Base-by-base conservation (phyloP, 2,888 invertebrate species). In the Xestobium rufovillosum region DNA sequence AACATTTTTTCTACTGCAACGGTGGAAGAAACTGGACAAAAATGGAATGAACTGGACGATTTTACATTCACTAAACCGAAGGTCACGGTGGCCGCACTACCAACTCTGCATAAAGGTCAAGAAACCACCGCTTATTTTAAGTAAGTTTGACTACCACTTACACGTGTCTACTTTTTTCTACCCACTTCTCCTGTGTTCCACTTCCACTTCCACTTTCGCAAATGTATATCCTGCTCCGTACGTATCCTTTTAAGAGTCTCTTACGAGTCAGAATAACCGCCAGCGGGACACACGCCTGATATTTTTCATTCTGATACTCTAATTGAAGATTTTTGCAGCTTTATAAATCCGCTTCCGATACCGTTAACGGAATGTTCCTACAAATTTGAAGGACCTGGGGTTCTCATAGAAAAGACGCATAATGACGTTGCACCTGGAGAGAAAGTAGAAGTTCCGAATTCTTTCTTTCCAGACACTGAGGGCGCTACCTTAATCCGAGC, bases 41-140 rank as follows among this genome's bases (percentile, higher is more conserved):
- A 78, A 2, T 83, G 80, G 77, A 77, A 78, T 31, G 79, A 79
- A 49, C 80, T 82, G 54, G 82, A 82, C 47, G 81, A 83, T 54
- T 80, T 82, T 64, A 71, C 75, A 12, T 67, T 84, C 31, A 71
- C 73, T 34, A 80, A 80, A 57, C 83, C 83, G 9, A 71, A 72
- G 50, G 70, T 82, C 55, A 70, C 72, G 56, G 70, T 83, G 12
- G 71, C 77, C 70, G 78, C 79, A 59, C 66, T 70, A 38, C 61
- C 65, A 45, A 69, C 68, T 48, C 71, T 73, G 6, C 66, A 66
- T 50, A 66, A 74, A 36, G 71, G 71, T 17, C 70, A 73, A 47
- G 70, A 72, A 48, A 71, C 70, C 50, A 61, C 69, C 3, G 69
- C 72, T 14, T 71, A 68, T 27, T 75, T 75, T 43, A 60, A 55